Evolutionary conservation across 53 echinoderm and acorn worm genomes (phyloP).

Genomic region (Hippasteria phrygiana): DNA sequence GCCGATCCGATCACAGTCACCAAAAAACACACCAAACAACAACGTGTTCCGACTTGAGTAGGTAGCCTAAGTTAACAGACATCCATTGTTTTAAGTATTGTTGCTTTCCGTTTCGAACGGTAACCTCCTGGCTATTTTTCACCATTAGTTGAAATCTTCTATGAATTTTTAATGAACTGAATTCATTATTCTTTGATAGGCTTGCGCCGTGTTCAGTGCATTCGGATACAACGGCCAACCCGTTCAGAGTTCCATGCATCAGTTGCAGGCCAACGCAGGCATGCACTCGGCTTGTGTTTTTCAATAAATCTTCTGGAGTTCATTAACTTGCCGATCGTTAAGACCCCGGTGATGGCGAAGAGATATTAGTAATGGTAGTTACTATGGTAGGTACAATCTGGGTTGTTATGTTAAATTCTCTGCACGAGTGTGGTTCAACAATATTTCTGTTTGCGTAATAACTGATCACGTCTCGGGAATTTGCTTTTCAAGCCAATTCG

Average conservation of each 20-base stretch:
- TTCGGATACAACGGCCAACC: background rate
- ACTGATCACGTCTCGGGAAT: background rate
- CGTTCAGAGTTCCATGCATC: constrained; percentile 26
- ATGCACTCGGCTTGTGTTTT: constrained; percentile 19
- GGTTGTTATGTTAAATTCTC: constrained; percentile 6
- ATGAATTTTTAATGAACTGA: background rate
- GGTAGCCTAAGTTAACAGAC: constrained; percentile 13
- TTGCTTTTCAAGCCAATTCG: background rate
- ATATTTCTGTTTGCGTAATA: background rate
- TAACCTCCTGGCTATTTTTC: constrained; percentile 4
- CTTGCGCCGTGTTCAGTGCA: background rate
- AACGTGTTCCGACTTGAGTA: background rate
- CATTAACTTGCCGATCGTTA: constrained; percentile 18
- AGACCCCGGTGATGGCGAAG: background rate
- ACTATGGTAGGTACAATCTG: background rate
- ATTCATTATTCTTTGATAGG: constrained; percentile 26
- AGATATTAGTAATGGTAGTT: background rate
- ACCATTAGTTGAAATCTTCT: background rate
- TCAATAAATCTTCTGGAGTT: constrained; percentile 5
- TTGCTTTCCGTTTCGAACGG: background rate
- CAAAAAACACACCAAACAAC: background rate
- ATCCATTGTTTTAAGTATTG: constrained; percentile 6
- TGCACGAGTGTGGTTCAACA: background rate
- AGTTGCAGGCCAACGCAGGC: constrained; percentile 21
- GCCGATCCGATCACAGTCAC: background rate